Evolutionary conservation across 2,797 vertebrate genomes (phyloP), one percentile per base, ranked within the genome.

Genomic region (Gobio occitaniae): DNA sequence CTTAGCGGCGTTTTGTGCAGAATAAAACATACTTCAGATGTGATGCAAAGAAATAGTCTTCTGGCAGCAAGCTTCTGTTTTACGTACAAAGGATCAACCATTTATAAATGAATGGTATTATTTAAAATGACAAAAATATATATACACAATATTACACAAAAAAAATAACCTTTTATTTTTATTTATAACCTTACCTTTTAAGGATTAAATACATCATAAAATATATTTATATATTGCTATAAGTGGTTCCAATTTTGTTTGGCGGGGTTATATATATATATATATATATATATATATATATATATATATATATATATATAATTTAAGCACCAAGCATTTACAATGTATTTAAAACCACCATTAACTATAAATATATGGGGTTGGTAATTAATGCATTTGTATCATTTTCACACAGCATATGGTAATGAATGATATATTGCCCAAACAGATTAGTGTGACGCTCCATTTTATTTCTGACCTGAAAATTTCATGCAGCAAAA

Each of bases 401-500:
- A 61, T 19, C 54, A 36, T 21, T 36, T 65, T n/a, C 11, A 36
- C 63, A 50, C 25, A 38, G 19, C 56, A 29, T 17, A 16, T 65
- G 19, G 7, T 15, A 52, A 54, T 76, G 47, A 52, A 54, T 76
- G 47, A 29, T 68, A 66, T 29, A 65, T 66, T 41, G 48, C 41
- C 19, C 36, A 25, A 66, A 76, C 21, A 76, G 3, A 76, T 52
- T 66, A 15, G 19, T 19, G 48, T 76, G 15, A 54, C 11, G 48
- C 9, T 21, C n/a, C 4, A 32, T 72, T 75, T 65, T 52, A 65
- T 48, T 65, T 66, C 80, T 48, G 32, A 29, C 9, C 3, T 66
- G 59, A 83, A 83, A 66, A 66, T 63, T 54, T 66, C 10, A 70
- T 59, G 19, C 52, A 59, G 25, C 3, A 61, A 56, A 25, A 84